A percentile compares a stretch with the other conserved stretches of the same genome.
Evolutionary conservation across 1,140 invertebrate species (phyloP).

Genomic region (Lutraria rhynchaena): DNA sequence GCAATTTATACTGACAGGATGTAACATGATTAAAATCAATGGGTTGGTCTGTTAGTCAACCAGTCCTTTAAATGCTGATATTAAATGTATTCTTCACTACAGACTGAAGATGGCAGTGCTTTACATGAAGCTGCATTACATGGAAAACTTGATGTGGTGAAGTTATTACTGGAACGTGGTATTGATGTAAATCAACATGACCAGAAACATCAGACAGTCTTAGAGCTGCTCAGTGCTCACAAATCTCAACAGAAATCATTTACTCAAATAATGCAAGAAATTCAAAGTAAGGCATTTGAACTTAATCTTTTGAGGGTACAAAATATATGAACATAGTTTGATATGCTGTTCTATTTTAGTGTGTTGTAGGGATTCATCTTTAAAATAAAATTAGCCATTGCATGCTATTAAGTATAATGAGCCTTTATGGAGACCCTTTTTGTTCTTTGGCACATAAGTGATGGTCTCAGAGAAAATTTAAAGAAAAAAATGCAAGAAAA

Average conservation of each 20-base stretch:
- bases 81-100: no score
- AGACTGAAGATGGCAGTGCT: slow-evolving; percentile 94
- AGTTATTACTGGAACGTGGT: slow-evolving; percentile 88
- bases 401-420: neutral
- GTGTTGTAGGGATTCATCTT: neutral
- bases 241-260: slow-evolving; percentile 88
- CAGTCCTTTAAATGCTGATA: no score
- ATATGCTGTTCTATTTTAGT: neutral
- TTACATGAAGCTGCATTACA: slow-evolving; percentile 97
- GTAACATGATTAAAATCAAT: no score
- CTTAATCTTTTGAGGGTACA: neutral
- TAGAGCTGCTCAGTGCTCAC: slow-evolving; percentile 93
- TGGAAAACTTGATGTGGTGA: slow-evolving; percentile 95
- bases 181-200: slow-evolving; percentile 91
- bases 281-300: slow-evolving; percentile 3
- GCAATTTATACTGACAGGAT: no score
- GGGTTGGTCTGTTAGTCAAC: no score
- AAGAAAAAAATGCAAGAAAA: no score
- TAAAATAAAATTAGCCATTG: neutral
- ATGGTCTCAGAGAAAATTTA: no score
- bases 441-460: neutral
- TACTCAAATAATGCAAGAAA: slow-evolving; percentile 38
- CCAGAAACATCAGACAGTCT: slow-evolving; percentile 90
- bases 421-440: neutral
- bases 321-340: slow-evolving; percentile 2